These are phyloP conservation scores for Drosophila rubida DNA, from an alignment of 2,888 invertebrate genomes.

Conservation along the genomic window DNA sequence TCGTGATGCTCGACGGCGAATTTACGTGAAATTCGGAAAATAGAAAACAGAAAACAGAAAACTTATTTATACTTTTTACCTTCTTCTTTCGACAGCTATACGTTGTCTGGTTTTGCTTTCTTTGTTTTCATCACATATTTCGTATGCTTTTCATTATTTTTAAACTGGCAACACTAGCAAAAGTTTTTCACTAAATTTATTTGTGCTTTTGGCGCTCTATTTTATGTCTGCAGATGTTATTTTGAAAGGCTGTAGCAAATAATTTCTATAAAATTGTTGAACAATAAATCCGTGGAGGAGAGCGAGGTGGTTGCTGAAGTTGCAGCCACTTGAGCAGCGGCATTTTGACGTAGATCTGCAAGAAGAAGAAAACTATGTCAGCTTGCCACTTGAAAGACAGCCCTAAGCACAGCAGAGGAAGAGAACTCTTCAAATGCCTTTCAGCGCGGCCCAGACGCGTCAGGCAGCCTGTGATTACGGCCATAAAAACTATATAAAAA, in stretches of 20 bases:
- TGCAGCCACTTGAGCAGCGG: constrained; percentile 19
- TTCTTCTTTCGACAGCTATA: constrained; percentile 16
- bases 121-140: constrained; percentile 64
- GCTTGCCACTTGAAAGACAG: constrained; percentile 46
- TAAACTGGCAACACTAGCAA: constrained; percentile 54
- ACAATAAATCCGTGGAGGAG: neutral
- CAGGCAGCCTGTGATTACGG: constrained; percentile 32
- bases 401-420: constrained; percentile 28
- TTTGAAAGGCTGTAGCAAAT: neutral
- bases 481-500: constrained; percentile 47
- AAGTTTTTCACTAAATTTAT: constrained; percentile 29
- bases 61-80: constrained; percentile 40
- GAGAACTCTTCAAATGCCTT: constrained; percentile 49
- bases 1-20: neutral
- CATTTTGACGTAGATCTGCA: constrained; percentile 34
- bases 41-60: too few relatives aligned
- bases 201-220: constrained; percentile 41
- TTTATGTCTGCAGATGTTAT: neutral
- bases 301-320: neutral
- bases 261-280: neutral
- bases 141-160: constrained; percentile 29
- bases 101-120: constrained; percentile 37
- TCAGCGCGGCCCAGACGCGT: constrained; percentile 38
- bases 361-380: constrained; percentile 43
- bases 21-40: constrained; percentile 12